Base-by-base conservation (phyloP, 2,113 vertebrate genomes). In the Platycercus adscitus region DNA sequence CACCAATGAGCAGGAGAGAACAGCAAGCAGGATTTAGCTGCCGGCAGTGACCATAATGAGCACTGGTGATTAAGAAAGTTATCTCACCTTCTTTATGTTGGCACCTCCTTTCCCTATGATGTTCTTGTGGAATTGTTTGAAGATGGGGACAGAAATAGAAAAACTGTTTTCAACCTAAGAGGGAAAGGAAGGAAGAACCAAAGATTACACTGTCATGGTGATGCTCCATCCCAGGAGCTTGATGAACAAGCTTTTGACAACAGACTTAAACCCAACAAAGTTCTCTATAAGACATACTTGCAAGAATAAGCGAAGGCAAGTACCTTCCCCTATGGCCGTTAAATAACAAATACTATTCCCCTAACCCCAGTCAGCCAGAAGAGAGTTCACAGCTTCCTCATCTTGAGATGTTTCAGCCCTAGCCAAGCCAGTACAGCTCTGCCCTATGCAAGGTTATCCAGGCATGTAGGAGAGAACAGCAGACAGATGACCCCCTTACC, bases 121-220 rank as follows among this genome's bases (percentile, higher is more conserved):
- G 96, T 99, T 99, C 97, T 99, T 99, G 97, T 99, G 99, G 95
- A 99, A 99, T 93, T 99, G 99, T 96, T 99, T 99, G 97, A 99
- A 99, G 98, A 99, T 99, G 10, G 99, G 99, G 53, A 99, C 99
- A 41, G 99, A 99, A 96, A 99, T 99, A 10, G 99, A 99, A 85
- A 97, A 99, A 96, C 99, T 99, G 90, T 99, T 99, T 97, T 99
- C 99, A 98, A 99, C 98, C 99, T 99, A 77, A 60, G 76, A 78
- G 58, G 96, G 19, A 73, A 71, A 75, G 16, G 43, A 9, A 53
- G 23, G 28, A 25, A 84, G 20, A 66, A 47, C 0, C 86, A 64
- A 91, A 84, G 61, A 47, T 71, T 47, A 49, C 9, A 70, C 41
- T 60, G 88, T 11, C 29, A 39, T 31, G 28, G 11, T 1, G 3